phyloP scores from a whole-genome alignment of 2,888 invertebrate species.

The Drosophila mimica region DNA sequence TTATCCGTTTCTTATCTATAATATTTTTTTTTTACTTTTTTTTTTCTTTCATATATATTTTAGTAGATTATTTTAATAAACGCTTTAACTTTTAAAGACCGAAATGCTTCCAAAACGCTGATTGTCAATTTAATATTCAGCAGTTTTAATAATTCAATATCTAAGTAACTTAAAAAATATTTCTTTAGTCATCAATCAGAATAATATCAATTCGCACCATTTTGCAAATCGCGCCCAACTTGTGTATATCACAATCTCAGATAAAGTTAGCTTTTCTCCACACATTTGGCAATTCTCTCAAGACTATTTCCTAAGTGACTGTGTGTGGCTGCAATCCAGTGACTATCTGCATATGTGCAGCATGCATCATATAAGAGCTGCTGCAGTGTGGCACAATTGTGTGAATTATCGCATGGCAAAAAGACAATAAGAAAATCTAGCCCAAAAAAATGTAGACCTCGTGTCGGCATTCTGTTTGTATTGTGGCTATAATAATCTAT shows the following conservation, averaged over 20 bases:
- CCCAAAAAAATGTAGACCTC: slow-evolving; percentile 19
- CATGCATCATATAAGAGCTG: slow-evolving; percentile 33
- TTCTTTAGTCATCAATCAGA: background rate
- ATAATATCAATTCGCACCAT: background rate
- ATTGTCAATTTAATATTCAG: background rate
- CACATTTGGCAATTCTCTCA: slow-evolving; percentile 37
- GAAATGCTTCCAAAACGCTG: background rate
- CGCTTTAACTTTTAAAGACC: background rate
- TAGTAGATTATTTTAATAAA: background rate
- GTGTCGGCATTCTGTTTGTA: slow-evolving; percentile 25
- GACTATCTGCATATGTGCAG: slow-evolving; percentile 27
- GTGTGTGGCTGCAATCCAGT: slow-evolving; percentile 30
- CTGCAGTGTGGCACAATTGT: slow-evolving; percentile 58
- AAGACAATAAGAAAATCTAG: slow-evolving; percentile 24
- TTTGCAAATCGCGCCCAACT: slow-evolving; percentile 3
- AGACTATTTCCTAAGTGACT: slow-evolving; percentile 45
- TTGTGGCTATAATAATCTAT: slow-evolving; percentile 59
- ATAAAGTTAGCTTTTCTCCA: slow-evolving; percentile 8
- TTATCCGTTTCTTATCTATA: background rate
- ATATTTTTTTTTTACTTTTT: background rate
- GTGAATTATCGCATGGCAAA: slow-evolving; percentile 63
- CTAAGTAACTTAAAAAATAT: background rate
- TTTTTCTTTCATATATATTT: background rate
- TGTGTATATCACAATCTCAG: slow-evolving; percentile 12
- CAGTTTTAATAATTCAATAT: background rate